Conservation (phyloP, 1,140 invertebrate species). For the Ladona fulva region DNA sequence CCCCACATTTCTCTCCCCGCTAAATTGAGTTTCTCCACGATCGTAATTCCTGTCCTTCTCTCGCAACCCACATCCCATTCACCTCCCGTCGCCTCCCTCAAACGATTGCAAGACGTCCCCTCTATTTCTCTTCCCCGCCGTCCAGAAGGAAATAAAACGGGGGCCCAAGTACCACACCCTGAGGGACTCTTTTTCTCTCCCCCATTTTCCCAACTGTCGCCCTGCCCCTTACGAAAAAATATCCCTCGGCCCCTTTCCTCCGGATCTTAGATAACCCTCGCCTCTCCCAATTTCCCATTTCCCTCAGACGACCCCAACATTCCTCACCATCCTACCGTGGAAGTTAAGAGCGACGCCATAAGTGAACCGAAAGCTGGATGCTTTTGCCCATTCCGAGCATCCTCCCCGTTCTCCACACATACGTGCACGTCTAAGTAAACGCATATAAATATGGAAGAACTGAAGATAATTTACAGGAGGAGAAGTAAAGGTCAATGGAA, state of each 20-base stretch:
- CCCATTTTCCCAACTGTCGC: not conserved
- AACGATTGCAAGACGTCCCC: not conserved
- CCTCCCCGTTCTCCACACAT: not conserved
- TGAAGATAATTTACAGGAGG: too few relatives aligned
- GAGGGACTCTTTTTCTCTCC: conserved; percentile 1
- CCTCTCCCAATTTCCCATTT: not conserved
- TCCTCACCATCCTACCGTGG: not conserved
- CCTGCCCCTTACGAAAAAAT: not conserved
- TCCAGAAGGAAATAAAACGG: conserved; percentile 5
- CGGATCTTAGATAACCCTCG: not conserved
- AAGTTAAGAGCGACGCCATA: not conserved
- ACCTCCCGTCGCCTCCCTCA: not conserved
- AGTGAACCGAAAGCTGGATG: not conserved
- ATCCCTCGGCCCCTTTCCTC: not conserved
- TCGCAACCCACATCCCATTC: not conserved
- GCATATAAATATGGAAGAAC: too few relatives aligned
- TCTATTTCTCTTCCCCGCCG: not conserved
- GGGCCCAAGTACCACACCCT: not conserved
- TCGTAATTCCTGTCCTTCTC: conserved; percentile 1
- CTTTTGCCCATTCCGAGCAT: not conserved
- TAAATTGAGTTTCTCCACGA: conserved; percentile 1
- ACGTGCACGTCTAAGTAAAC: too few relatives aligned
- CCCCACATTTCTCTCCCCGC: not conserved
- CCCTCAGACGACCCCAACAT: not conserved
- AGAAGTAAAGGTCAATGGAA: too few relatives aligned